These are phyloP conservation scores for Tenthredo livida DNA, from an alignment of 2,888 invertebrate genomes.

Conservation along the genomic window DNA sequence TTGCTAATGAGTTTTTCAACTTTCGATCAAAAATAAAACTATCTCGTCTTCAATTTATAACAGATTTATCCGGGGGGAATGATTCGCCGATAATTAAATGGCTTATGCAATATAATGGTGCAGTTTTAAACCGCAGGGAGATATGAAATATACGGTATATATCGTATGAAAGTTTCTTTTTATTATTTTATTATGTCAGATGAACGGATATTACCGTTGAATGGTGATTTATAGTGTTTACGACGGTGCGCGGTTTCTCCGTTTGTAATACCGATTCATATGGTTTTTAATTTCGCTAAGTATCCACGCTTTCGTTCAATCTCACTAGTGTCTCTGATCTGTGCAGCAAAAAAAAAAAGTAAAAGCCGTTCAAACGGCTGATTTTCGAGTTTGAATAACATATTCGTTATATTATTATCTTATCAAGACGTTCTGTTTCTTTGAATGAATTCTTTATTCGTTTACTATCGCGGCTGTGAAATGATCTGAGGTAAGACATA, in stretches of 20 bases:
- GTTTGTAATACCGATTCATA: neutral
- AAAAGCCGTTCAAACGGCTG: neutral
- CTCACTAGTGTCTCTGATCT: neutral
- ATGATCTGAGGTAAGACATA: neutral
- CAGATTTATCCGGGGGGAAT: neutral
- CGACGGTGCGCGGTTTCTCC: neutral
- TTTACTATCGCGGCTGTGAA: neutral
- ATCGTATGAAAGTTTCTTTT: neutral
- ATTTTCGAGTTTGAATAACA: neutral
- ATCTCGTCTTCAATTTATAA: neutral
- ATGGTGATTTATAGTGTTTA: neutral
- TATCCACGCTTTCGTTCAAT: neutral
- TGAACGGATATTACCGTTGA: neutral
- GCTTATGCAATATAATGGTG: neutral
- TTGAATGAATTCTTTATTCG: neutral
- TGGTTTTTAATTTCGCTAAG: no score
- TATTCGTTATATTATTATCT: no score
- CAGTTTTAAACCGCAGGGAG: neutral
- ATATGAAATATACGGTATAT: neutral
- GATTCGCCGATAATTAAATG: neutral
- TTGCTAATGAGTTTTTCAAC: neutral
- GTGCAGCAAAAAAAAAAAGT: neutral
- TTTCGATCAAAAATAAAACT: neutral
- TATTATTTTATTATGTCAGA: neutral
- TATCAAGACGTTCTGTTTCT: no score